Evolutionary conservation across 2,113 vertebrate species (phyloP).

Genomic region (Esox niger): DNA sequence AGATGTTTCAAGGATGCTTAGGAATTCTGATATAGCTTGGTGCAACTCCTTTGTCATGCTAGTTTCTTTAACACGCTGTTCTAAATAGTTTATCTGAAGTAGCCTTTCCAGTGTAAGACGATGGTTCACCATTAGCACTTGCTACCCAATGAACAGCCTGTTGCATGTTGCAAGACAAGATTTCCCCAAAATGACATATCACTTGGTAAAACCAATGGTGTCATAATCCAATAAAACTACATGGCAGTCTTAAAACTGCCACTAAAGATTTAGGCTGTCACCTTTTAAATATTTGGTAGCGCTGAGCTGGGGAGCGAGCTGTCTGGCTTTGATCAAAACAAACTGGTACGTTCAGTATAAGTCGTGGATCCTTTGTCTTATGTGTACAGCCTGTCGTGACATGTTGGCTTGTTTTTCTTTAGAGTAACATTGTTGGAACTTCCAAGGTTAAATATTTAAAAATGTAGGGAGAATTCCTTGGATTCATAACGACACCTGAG

Average conservation of each 20-base stretch:
- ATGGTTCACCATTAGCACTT: not conserved
- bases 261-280: not conserved
- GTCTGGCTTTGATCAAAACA: too few species aligned
- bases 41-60: not conserved
- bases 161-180: not conserved
- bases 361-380: too few species aligned
- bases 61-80: not conserved
- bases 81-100: not conserved
- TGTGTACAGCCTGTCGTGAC: too few species aligned
- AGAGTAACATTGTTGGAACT: too few species aligned
- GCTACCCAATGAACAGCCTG: not conserved
- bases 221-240: conserved; percentile 7
- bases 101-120: not conserved
- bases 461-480: too few species aligned
- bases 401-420: too few species aligned
- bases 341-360: too few species aligned
- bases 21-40: conserved; percentile 23
- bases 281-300: too few species aligned
- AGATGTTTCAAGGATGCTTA: conserved; percentile 12
- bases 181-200: not conserved
- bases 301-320: too few species aligned
- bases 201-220: not conserved
- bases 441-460: too few species aligned
- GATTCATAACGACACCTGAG: too few species aligned
- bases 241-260: not conserved